Conservation (phyloP, 1,140 invertebrate genomes). For the Pseudobourletiella spinata region DNA sequence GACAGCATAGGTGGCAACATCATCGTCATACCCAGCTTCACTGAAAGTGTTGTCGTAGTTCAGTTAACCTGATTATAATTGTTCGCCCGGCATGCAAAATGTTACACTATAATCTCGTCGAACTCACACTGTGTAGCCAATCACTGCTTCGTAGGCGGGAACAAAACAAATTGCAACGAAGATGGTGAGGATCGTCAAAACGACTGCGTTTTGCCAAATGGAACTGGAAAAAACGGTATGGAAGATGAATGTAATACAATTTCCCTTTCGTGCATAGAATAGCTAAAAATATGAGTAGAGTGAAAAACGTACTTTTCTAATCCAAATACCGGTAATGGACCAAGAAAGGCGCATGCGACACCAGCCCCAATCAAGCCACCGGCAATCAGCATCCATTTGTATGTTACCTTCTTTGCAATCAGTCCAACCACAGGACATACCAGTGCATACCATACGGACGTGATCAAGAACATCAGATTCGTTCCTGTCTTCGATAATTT, state of each 20-base stretch:
- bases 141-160: not conserved
- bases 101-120: too few relatives aligned
- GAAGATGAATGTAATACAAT: too few relatives aligned
- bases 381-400: not conserved
- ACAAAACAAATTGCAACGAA: not conserved
- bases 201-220: not conserved
- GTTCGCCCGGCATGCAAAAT: too few relatives aligned
- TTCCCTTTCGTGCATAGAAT: too few relatives aligned
- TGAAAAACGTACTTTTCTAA: not conserved
- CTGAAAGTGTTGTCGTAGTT: too few relatives aligned
- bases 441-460: not conserved
- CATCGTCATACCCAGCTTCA: not conserved
- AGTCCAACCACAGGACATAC: not conserved
- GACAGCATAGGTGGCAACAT: not conserved
- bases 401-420: not conserved
- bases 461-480: not conserved
- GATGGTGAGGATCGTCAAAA: not conserved
- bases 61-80: too few relatives aligned
- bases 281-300: not conserved
- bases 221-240: not conserved
- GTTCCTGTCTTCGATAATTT: not conserved
- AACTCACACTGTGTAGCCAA: too few relatives aligned
- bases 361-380: not conserved
- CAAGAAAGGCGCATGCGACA: not conserved
- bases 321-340: not conserved